Evolutionary conservation across 2,113 vertebrate species (phyloP), one percentile per base, ranked within the genome.

Genomic region (Caranx ignobilis): DNA sequence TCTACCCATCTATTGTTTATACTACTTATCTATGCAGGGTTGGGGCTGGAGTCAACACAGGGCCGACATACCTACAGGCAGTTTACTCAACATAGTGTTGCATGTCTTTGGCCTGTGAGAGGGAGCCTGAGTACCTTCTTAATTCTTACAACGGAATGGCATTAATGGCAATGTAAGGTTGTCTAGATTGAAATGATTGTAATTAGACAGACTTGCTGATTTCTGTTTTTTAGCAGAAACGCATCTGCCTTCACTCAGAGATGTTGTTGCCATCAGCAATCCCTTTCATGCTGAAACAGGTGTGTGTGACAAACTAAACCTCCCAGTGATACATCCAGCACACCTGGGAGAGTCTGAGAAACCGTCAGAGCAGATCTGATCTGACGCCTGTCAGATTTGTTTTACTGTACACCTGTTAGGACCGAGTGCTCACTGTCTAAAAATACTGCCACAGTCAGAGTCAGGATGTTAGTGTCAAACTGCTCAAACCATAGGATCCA

Each of bases 341-440:
- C 75, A 80, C 81, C 75, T 74, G 82, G 48, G 65, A 63, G 50
- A 79, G 31, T 15, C 3, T 9, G 47, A 56, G 75, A 56, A 31
- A 45, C 57, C 62, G 69, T 82, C 62, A 32, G 3, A 77, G 15
- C 67, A 41, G 26, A 85, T 82, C 39, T 66, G 59, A 62, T 69
- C 41, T 18, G 48, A 63, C 34, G 63, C 54, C 43, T 66, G 71
- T 82, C 82, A 68, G 15, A 61, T 45, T 71, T 65, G 65, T 68
- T 85, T 79, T 3, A 71, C 54, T 63, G 19, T 41, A n/a, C 70
- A 70, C 37, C 11, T 87, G 79, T 21, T 18, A 21, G 48, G n/a
- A 66, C 8, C 3, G 4, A 68, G 59, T 11, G 31, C 31, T 63
- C 73, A 15, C 13, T 5, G 47, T 69, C 55, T 11, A 37, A 68